phyloP scores from a whole-genome alignment of 2,797 vertebrate genomes.

The Cetoscarus ocellatus region DNA sequence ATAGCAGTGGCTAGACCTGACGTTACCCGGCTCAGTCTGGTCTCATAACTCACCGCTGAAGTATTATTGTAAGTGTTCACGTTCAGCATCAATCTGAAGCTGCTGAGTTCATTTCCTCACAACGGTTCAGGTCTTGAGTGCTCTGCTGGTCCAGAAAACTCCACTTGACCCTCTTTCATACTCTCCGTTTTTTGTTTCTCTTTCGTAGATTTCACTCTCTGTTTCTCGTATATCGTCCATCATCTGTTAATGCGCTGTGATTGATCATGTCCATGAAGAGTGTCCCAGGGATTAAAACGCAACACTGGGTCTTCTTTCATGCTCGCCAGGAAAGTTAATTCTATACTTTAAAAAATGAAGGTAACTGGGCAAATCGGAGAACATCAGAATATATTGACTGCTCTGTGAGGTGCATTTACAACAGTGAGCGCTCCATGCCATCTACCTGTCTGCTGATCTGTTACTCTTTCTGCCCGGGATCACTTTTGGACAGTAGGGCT shows the following conservation, averaged over 20 bases:
- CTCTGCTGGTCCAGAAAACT: constrained; percentile 35
- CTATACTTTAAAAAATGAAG: constrained; percentile 33
- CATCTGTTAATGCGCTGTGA: constrained; percentile 17
- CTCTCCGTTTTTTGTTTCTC: neutral
- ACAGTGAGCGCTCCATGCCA: constrained; percentile 1
- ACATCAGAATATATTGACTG: constrained; percentile 22
- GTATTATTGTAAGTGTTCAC: constrained; percentile 57
- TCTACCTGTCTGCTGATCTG: constrained; percentile 1
- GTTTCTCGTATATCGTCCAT: neutral
- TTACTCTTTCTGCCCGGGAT: constrained; percentile 5
- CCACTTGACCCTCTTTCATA: constrained; percentile 34
- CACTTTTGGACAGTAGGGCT: constrained; percentile 24
- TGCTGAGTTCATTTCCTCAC: constrained; percentile 57
- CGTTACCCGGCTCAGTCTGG: constrained; percentile 38
- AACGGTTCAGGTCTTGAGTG: constrained; percentile 10
- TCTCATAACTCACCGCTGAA: constrained; percentile 67
- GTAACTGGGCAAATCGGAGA: neutral
- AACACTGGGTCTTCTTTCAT: neutral
- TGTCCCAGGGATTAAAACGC: constrained; percentile 4
- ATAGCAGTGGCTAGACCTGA: constrained; percentile 63
- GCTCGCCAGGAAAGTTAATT: constrained; percentile 22
- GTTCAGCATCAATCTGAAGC: constrained; percentile 53
- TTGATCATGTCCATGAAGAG: constrained; percentile 17
- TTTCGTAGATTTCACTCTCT: neutral
- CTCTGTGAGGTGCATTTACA: neutral